phyloP scores from a whole-genome alignment of 2,113 vertebrate species.

The Malaclemys terrapin region DNA sequence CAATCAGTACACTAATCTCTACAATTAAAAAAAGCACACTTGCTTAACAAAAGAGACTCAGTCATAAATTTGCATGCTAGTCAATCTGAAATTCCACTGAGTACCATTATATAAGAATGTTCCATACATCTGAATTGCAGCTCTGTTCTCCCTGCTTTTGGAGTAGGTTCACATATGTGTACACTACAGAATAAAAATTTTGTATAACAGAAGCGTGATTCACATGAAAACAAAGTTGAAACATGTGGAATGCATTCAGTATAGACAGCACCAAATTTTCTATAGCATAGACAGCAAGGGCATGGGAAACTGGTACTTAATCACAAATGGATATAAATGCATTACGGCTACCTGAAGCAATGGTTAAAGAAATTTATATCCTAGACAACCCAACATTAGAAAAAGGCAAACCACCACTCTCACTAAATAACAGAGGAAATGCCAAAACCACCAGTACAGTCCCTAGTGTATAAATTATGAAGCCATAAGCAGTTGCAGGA shows the following conservation, averaged over 20 bases:
- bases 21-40: slow-evolving; percentile 20
- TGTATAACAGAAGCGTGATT: slow-evolving; percentile 74
- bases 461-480: background rate
- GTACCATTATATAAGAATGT: slow-evolving; percentile 77
- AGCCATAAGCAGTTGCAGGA: slow-evolving; percentile 25
- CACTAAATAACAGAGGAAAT: slow-evolving; percentile 26
- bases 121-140: slow-evolving; percentile 75
- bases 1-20: background rate
- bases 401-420: slow-evolving; percentile 2
- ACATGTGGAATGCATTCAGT: slow-evolving; percentile 68
- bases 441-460: background rate
- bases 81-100: slow-evolving; percentile 76
- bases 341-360: background rate
- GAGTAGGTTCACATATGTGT: slow-evolving; percentile 78
- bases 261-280: slow-evolving; percentile 27
- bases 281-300: slow-evolving; percentile 48
- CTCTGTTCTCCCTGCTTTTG: slow-evolving; percentile 75
- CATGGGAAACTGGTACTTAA: slow-evolving; percentile 43
- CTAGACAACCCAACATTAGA: background rate
- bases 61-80: slow-evolving; percentile 71
- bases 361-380: background rate
- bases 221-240: slow-evolving; percentile 62
- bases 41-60: slow-evolving; percentile 65
- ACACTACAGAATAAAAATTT: slow-evolving; percentile 56
- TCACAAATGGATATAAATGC: slow-evolving; percentile 31